A percentile compares a stretch with the other conserved stretches of the same genome.
These are phyloP conservation scores for Dicyrtomina minuta DNA, from an alignment of 2,888 invertebrate species.

Conservation along the genomic window DNA sequence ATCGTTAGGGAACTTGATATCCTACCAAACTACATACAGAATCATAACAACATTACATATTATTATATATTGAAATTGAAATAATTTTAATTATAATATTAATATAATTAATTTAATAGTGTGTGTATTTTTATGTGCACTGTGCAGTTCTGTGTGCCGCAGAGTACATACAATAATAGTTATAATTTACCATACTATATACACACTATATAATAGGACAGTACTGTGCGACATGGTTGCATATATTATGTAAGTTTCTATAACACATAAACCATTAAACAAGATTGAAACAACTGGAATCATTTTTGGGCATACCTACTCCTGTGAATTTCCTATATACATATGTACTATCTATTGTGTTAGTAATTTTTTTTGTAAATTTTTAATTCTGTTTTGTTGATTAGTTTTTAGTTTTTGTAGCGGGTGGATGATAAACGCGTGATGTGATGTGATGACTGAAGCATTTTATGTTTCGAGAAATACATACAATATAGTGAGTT, in stretches of 20 bases:
- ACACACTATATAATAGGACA: not conserved
- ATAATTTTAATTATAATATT: no score
- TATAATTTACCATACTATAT: not conserved
- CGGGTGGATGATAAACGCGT: not conserved
- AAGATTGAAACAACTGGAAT: slow-evolving; percentile 23
- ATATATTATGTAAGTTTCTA: not conserved
- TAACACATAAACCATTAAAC: not conserved
- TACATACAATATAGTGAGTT: not conserved
- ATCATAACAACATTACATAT: no score
- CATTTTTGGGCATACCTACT: not conserved
- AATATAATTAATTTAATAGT: no score
- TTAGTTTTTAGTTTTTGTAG: slow-evolving; percentile 6
- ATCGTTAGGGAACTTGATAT: no score
- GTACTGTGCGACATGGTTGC: no score
- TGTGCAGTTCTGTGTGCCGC: not conserved
- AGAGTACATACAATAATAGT: not conserved
- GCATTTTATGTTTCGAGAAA: slow-evolving; percentile 1
- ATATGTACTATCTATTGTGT: no score
- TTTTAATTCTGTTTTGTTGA: not conserved
- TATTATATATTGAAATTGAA: no score
- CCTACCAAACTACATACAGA: no score
- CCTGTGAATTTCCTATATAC: no score
- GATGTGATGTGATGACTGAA: slow-evolving; percentile 16
- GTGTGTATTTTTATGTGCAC: no score
- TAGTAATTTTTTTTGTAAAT: no score